Evolutionary conservation across 2,888 invertebrate genomes (phyloP), one percentile per base, ranked within the genome.

Genomic region (Amphipyra tragopoginis): DNA sequence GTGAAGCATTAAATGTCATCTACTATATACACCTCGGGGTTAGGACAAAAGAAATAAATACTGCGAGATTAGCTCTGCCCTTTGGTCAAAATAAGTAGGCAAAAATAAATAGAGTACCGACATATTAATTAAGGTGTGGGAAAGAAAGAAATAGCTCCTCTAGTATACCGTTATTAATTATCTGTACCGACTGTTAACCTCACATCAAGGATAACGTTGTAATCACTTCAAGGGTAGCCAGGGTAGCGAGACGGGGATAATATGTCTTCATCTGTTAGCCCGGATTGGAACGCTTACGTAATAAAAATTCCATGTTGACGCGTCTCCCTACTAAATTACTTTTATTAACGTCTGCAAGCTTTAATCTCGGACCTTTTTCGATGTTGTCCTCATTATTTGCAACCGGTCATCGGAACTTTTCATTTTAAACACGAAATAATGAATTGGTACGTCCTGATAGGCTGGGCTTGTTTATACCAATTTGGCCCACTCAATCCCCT

Each of bases 281-380:
- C 77, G 67, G 61, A 62, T 3, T 45, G 66, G 80, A 81, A 84
- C 81, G 81, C 74, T 78, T 79, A 79, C 81, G 86, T 75, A 86
- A 88, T 89, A 88, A 87, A 89, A 87, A 89, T 88, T 87, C 89
- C 86, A 77, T 72, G 73, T 74, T 71, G 81, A 79, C 83, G 81
- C 81, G 79, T 80, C 75, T 79, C 77, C 72, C 65, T 75, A 81
- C 80, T 85, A 87, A 87, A 87, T 88, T 84, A 87, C 87, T 85
- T 86, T 86, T 84, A 88, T 86, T 84, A 82, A 83, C 81, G 79
- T 71, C 77, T 80, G 78, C 80, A 80, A 77, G 69, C 77, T 83
- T 86, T 85, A 81, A 86, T 85, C 83, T 82, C 68, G 75, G 68
- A 61, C 75, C 75, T 79, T 75, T 50, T 73, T 73, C 70, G 55